Evolutionary conservation across 2,888 invertebrate species (phyloP).

Genomic region (Orthosia gothica): DNA sequence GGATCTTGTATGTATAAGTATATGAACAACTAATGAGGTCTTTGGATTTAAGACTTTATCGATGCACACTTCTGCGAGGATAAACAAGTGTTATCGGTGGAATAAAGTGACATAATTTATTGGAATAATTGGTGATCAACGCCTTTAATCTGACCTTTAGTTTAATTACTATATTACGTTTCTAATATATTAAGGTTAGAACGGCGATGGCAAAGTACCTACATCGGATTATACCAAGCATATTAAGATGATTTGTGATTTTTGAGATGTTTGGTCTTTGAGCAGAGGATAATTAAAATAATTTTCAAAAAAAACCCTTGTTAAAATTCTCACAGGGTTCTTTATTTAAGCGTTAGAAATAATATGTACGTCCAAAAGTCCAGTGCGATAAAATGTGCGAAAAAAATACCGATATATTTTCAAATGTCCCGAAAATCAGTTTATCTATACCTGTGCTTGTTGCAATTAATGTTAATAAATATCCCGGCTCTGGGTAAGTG

Average conservation of each 20-base stretch:
- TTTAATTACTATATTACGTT: constrained; percentile 12
- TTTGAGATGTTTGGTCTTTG: no score
- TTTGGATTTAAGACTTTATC: constrained; percentile 59
- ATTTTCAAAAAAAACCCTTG: no score
- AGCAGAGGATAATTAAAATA: no score
- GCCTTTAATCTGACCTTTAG: constrained; percentile 26
- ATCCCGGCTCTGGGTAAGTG: no score
- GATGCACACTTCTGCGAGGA: constrained; percentile 22
- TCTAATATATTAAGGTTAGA: neutral
- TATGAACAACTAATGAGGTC: constrained; percentile 53
- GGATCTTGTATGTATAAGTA: constrained; percentile 73
- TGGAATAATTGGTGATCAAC: constrained; percentile 30
- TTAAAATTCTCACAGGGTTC: no score
- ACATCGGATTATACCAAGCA: neutral
- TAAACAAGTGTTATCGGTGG: constrained; percentile 50
- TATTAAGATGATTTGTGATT: neutral
- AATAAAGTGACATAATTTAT: constrained; percentile 44
- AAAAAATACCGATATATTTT: no score
- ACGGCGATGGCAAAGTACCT: constrained; percentile 2
- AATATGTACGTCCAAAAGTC: no score
- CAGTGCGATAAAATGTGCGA: no score
- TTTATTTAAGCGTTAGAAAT: no score
- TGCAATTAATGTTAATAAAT: no score
- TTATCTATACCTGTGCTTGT: no score
- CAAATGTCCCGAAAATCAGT: no score